These are phyloP conservation scores for Archegozetes longisetosus DNA, from an alignment of 1,140 invertebrate genomes.

Conservation along the genomic window DNA sequence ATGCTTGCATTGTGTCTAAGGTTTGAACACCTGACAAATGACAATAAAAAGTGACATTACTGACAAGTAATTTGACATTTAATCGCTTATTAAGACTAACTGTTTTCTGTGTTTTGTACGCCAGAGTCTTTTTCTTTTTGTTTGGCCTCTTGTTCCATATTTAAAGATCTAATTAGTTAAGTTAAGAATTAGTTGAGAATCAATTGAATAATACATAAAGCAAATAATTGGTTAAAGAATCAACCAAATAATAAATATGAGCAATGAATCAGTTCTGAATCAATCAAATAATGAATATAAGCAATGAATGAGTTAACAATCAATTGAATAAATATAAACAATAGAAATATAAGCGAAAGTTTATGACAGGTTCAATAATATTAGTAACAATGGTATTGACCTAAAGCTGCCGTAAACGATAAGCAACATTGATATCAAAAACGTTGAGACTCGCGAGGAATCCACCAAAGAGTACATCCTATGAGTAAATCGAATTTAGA, in stretches of 20 bases:
- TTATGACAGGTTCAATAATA: too few relatives aligned
- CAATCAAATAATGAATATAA: too few relatives aligned
- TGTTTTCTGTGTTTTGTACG: conserved; percentile 29
- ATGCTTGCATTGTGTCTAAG: conserved; percentile 86
- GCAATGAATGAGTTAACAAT: conserved; percentile 18
- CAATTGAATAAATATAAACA: background rate
- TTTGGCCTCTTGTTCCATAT: conserved; percentile 81
- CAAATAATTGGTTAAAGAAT: too few relatives aligned
- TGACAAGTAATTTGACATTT: too few relatives aligned
- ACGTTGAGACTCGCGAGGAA: conserved; percentile 86
- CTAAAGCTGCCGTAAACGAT: conserved; percentile 87
- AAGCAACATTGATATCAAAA: conserved; percentile 87
- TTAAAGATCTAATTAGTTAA: conserved; percentile 73
- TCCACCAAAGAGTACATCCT: conserved; percentile 92
- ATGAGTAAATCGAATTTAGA: conserved; percentile 1
- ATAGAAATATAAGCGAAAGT: too few relatives aligned
- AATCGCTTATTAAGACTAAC: too few relatives aligned
- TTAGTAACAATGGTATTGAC: conserved; percentile 26
- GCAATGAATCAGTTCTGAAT: too few relatives aligned
- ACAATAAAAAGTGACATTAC: conserved; percentile 8
- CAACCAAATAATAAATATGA: too few relatives aligned
- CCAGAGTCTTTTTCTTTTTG: conserved; percentile 58
- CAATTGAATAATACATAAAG: too few relatives aligned
- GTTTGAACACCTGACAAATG: conserved; percentile 60
- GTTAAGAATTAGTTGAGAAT: too few relatives aligned